Percentiles rank a stretch among this genome's conserved stretches.
These are phyloP conservation scores for Epicampocera succincta DNA, from an alignment of 2,888 invertebrate species.

Conservation along the genomic window DNA sequence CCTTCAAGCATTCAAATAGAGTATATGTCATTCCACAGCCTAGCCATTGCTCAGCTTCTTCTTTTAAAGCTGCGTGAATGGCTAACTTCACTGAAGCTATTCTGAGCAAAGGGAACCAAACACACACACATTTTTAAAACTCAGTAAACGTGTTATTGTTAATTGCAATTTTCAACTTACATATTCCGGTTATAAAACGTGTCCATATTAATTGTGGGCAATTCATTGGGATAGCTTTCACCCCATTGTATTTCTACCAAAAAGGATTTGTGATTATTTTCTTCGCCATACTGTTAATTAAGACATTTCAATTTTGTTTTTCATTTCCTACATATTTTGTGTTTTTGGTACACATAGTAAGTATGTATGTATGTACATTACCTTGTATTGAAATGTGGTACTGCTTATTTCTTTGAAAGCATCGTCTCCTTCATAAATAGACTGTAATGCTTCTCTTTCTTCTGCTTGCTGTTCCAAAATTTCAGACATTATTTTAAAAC, in stretches of 20 bases:
- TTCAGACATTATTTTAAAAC: constrained; percentile 82
- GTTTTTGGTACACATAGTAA: too few relatives aligned
- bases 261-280: constrained; percentile 90
- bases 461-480: constrained; percentile 88
- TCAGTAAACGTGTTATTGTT: not conserved
- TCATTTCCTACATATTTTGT: not conserved
- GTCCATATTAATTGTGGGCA: constrained; percentile 91
- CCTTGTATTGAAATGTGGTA: constrained; percentile 95
- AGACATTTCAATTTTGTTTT: constrained; percentile 48
- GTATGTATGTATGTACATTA: constrained; percentile 78
- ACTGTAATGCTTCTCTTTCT: constrained; percentile 93
- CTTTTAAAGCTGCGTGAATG: constrained; percentile 84
- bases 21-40: constrained; percentile 98
- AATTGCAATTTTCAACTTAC: constrained; percentile 84
- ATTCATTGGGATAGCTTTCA: constrained; percentile 91
- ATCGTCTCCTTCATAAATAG: constrained; percentile 96
- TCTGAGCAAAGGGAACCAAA: constrained; percentile 83
- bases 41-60: constrained; percentile 90
- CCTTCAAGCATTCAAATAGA: constrained; percentile 94
- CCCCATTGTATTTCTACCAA: constrained; percentile 94
- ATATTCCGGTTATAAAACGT: constrained; percentile 96
- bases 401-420: constrained; percentile 90
- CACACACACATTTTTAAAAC: too few relatives aligned
- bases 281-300: constrained; percentile 88
- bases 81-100: constrained; percentile 87